Conservation (phyloP, 2,888 invertebrate species). For the Parascotia fuliginaria region DNA sequence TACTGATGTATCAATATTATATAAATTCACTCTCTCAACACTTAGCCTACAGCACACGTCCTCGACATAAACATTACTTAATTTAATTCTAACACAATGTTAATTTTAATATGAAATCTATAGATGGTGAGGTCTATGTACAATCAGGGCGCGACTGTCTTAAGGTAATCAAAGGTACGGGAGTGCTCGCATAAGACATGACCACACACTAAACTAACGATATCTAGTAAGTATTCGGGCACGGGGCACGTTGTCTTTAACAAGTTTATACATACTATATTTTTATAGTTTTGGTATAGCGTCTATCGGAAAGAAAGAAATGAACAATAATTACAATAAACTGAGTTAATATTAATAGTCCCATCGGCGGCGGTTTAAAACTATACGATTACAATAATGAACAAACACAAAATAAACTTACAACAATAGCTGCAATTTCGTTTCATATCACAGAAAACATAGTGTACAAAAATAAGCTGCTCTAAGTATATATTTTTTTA, state of each 20-base stretch:
- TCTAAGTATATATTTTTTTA: constrained; percentile 32
- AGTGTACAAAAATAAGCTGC: constrained; percentile 53
- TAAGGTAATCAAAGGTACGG: constrained; percentile 48
- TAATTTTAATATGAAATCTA: constrained; percentile 22
- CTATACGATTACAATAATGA: constrained; percentile 31
- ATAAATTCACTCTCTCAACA: constrained; percentile 36
- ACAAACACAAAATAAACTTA: constrained; percentile 49
- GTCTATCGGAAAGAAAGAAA: constrained; percentile 28
- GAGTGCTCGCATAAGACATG: neutral
- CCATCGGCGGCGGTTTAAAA: constrained; percentile 27
- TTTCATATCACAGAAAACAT: constrained; percentile 67
- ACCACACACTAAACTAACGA: constrained; percentile 1
- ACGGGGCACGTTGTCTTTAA: constrained; percentile 16
- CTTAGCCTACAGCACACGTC: constrained; percentile 19
- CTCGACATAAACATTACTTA: constrained; percentile 19
- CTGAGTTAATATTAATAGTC: constrained; percentile 19
- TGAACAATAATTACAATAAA: constrained; percentile 19
- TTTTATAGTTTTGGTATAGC: constrained; percentile 38
- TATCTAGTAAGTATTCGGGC: neutral
- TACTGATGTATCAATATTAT: constrained; percentile 43
- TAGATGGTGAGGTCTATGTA: neutral
- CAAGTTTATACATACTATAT: constrained; percentile 2
- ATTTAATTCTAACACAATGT: constrained; percentile 15
- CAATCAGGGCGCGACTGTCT: constrained; percentile 5
- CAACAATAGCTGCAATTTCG: constrained; percentile 57